Base-by-base conservation (phyloP, 2,888 invertebrate genomes). In the Nomada flava region DNA sequence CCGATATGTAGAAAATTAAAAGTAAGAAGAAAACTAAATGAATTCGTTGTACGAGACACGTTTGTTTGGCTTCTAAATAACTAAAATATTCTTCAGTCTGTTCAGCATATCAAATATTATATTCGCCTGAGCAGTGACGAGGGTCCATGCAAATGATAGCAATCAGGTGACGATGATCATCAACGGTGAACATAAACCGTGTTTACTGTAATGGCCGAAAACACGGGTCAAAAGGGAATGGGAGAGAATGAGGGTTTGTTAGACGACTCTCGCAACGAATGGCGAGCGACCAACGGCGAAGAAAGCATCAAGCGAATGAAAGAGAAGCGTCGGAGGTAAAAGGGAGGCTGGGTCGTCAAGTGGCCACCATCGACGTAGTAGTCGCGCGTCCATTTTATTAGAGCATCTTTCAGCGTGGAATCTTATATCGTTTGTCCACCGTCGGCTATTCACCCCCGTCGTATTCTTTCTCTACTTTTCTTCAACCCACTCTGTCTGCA, bases 341-440 rank as follows among this genome's bases (percentile, higher is more conserved):
- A 83, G 83, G 81, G 65, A 83, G 81, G 78, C 82, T 86, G 82
- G 87, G 88, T 90, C 91, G 90, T 90, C 90, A 89, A 90, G 89
- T 90, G 90, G 87, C 86, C 82, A 87, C 83, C 84, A 68, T 75
- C 82, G 82, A 84, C 87, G 87, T 85, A 86, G 81, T 86, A 88
- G 88, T 88, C 86, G 88, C 86, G 87, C 89, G 89, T 91, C 89
- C 91, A 91, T 92, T 92, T 92, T 93, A 92, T 92, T 92, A 91
- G 89, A 90, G 89, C 92, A 91, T 92, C 91, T 91, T 91, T 92
- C 91, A 90, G 79, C 90, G 83, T 71, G 76, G 90, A 91, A 91
- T 91, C 91, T 91, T 91, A 91, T 91, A 91, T 91, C 91, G 90
- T 90, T 92, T 91, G 90, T 91, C 90, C 90, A 88, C 90, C 86